Percentiles rank a stretch among this genome's conserved stretches.
Evolutionary conservation across 1,140 invertebrate genomes (phyloP).

Genomic region (Polypedilum vanderplanki): DNA sequence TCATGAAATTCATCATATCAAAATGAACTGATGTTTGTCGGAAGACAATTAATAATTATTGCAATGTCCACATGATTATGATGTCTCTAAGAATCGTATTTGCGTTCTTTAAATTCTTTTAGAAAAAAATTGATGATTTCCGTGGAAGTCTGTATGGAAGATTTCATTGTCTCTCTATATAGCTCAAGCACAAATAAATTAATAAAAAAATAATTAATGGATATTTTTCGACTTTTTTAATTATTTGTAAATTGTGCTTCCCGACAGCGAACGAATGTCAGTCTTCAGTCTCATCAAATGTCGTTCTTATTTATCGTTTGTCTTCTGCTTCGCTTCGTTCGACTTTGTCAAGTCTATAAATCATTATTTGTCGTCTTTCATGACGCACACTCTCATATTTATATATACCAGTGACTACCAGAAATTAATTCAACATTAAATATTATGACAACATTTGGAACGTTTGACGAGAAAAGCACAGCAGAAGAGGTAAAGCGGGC

Average conservation of each 20-base stretch:
- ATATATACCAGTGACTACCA: neutral
- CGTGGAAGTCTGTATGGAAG: neutral
- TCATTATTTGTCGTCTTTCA: slow-evolving; percentile 21
- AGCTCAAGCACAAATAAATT: neutral
- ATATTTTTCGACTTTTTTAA: neutral
- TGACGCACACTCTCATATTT: slow-evolving; percentile 24
- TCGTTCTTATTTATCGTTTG: slow-evolving; percentile 3
- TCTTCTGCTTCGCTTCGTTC: neutral
- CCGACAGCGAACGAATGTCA: neutral
- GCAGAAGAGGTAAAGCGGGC: neutral
- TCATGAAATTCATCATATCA: too few relatives aligned
- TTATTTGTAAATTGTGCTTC: slow-evolving; percentile 18
- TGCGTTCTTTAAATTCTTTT: neutral
- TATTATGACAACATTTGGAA: slow-evolving; percentile 24
- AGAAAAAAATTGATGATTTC: neutral
- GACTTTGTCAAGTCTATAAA: slow-evolving; percentile 19
- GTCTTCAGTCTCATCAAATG: slow-evolving; percentile 1
- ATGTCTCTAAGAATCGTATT: slow-evolving; percentile 10
- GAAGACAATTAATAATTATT: slow-evolving; percentile 17
- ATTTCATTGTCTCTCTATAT: neutral
- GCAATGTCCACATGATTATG: slow-evolving; percentile 24
- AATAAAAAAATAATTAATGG: slow-evolving; percentile 20
- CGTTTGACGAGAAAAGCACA: neutral
- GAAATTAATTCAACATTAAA: neutral
- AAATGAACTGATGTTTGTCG: neutral